Base-by-base conservation (phyloP, 1,140 invertebrate species). In the Lysiphlebus fabarum region DNA sequence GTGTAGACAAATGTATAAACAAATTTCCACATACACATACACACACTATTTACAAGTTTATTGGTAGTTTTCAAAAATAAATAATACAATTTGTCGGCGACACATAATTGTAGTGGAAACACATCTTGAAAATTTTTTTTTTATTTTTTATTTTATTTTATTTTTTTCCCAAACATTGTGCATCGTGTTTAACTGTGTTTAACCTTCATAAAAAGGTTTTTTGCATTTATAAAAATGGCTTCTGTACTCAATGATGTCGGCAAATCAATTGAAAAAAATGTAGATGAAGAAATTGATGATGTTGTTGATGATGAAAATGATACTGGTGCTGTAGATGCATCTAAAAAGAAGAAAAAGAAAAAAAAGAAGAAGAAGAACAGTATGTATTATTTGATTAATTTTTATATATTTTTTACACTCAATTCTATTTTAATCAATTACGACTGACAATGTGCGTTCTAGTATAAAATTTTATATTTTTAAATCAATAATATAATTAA, bases 321-420 rank as follows among this genome's bases (percentile, higher is more conserved):
- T 62, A 71, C 82, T 62, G 78, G 76, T 8, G 81, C 79, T 2
- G 78, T 80, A 61, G 82, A 86, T 66, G 81, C 83, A 45, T 82
- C 82, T 9, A 87, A 87, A 66, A 85, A 86, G 72, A 87, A 86
- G 73, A 89, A 88, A 71, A 87, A 86, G 77, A 87, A 85, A 77
- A 87, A 86, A 76, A 88, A 87, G 81, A 87, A 86, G 82, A 88
- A 88, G 82, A 88, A 88, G 78, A 80, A 83, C 64, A 83, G 83
- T 85, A 71, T 72, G 78, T 41, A 53, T 40, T 41, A 26, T 70
- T 53, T 61, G 53, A 49, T 37, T 56, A n/a, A 34, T 26, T 2
- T n/a, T 26, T 26, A 26, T 26, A 2, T 26, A 26, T 26, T 26
- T n/a, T 62, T 44, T 14, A 37, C 14, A 5, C 11, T 9, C 4